These are phyloP conservation scores for Bradypodion pumilum DNA, from an alignment of 2,797 vertebrate genomes.

Conservation along the genomic window DNA sequence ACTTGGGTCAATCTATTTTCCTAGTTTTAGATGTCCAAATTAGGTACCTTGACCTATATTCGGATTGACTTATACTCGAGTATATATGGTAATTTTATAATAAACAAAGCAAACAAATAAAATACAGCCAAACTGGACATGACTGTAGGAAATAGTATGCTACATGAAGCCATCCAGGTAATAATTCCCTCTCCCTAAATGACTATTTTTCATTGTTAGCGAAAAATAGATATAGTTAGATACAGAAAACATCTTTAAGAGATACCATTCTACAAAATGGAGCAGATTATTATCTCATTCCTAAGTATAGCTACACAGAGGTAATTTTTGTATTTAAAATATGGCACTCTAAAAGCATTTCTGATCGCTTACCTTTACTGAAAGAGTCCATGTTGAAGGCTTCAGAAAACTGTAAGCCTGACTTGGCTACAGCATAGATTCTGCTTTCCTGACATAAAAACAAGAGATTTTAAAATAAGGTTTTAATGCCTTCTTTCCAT, in stretches of 20 bases:
- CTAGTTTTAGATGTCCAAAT: too few relatives aligned
- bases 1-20: too few relatives aligned
- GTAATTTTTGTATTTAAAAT: neutral
- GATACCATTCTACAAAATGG: neutral
- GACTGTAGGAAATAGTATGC: neutral
- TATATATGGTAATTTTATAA: too few relatives aligned
- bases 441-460: slow-evolving; percentile 88
- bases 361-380: slow-evolving; percentile 84
- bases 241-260: neutral
- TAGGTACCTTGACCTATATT: too few relatives aligned
- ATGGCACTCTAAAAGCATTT: slow-evolving; percentile 20
- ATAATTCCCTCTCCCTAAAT: neutral
- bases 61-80: too few relatives aligned
- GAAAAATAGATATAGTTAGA: too few relatives aligned
- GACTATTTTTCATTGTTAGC: neutral
- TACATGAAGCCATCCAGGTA: neutral
- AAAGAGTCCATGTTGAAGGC: slow-evolving; percentile 81
- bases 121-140: neutral
- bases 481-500: neutral
- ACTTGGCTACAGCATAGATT: slow-evolving; percentile 97
- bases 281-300: neutral
- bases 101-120: too few relatives aligned
- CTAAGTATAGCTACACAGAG: neutral
- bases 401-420: slow-evolving; percentile 94
- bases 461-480: slow-evolving; percentile 52